These are phyloP conservation scores for Eulithis testata DNA, from an alignment of 2,888 invertebrate species.

Conservation along the genomic window DNA sequence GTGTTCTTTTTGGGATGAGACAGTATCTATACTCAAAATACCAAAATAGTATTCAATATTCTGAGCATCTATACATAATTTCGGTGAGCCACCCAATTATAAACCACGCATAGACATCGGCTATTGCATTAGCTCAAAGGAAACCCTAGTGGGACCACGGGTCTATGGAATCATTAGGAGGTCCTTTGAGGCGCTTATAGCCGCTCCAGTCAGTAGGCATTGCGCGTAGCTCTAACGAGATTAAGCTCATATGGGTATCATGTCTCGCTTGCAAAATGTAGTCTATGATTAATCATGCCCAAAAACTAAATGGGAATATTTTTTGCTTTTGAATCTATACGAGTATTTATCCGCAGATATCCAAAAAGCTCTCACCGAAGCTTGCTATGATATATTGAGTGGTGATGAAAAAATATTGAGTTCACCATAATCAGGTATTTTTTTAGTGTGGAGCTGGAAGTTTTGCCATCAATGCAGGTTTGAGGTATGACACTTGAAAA, in stretches of 20 bases:
- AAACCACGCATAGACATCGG: not conserved
- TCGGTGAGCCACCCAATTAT: not conserved
- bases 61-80: too few species aligned
- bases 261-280: not conserved
- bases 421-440: too few species aligned
- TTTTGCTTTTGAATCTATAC: not conserved
- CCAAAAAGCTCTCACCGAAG: too few species aligned
- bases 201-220: conserved; percentile 13
- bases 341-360: not conserved
- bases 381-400: too few species aligned
- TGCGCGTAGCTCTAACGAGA: conserved; percentile 19
- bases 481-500: too few species aligned
- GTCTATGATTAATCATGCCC: not conserved
- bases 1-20: too few species aligned
- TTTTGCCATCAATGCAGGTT: too few species aligned
- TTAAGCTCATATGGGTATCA: conserved; percentile 9
- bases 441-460: too few species aligned
- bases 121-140: conserved; percentile 9
- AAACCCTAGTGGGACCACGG: conserved; percentile 14
- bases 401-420: too few species aligned
- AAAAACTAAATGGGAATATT: not conserved
- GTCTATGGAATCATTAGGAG: conserved; percentile 11
- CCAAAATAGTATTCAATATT: too few species aligned
- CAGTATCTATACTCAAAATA: too few species aligned
- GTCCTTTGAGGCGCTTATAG: conserved; percentile 10